phyloP scores from a whole-genome alignment of 2,113 vertebrate species.

The Stigmatopora nigra region DNA sequence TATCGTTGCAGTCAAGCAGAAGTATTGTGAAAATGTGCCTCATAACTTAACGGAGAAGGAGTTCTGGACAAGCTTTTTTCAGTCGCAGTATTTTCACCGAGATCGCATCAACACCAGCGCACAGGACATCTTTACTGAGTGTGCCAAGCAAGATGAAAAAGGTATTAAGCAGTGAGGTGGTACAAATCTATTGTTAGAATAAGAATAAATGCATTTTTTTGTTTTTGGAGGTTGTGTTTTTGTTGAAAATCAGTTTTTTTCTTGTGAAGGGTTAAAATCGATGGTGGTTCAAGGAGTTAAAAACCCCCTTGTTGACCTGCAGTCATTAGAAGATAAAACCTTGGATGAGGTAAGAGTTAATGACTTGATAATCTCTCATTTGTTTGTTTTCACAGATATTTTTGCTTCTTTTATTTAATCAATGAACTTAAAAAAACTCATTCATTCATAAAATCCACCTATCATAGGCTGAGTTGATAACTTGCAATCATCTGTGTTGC shows the following conservation, averaged over 20 bases:
- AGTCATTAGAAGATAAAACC: conserved; percentile 87
- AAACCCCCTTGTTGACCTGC: conserved; percentile 91
- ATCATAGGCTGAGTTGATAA: no score
- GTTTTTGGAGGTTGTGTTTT: neutral
- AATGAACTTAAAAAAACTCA: no score
- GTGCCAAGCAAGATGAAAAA: conserved; percentile 96
- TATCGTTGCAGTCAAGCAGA: conserved; percentile 87
- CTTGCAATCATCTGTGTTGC: conserved; percentile 13
- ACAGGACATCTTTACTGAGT: conserved; percentile 96
- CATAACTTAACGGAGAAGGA: conserved; percentile 94
- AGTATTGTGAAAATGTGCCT: conserved; percentile 95
- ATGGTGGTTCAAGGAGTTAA: conserved; percentile 95
- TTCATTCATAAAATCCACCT: no score
- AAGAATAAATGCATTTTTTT: neutral
- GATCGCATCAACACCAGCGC: conserved; percentile 90
- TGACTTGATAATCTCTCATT: no score
- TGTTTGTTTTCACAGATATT: no score
- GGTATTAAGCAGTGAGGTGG: conserved; percentile 60
- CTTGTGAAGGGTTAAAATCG: conserved; percentile 80
- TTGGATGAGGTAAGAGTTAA: conserved; percentile 84
- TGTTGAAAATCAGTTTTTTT: neutral
- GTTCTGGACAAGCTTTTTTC: conserved; percentile 98
- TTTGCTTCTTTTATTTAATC: no score
- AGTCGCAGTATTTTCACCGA: conserved; percentile 98
- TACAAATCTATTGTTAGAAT: neutral